A percentile compares a stretch with the other conserved stretches of the same genome.
Conservation (phyloP, 2,113 vertebrate species). For the Circaetus gallicus region DNA sequence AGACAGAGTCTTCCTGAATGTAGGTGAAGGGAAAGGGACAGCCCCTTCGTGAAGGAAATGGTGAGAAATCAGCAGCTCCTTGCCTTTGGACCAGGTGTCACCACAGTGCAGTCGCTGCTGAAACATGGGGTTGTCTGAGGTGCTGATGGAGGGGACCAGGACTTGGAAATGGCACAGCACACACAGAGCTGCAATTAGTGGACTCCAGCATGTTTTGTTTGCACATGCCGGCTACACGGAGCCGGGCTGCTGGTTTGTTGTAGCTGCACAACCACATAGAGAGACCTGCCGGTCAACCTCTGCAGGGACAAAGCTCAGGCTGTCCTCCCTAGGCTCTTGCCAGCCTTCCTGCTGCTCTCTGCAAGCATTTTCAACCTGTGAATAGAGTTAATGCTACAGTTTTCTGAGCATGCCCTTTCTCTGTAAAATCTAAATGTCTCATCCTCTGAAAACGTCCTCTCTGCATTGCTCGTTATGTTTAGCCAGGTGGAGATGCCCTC, state of each 20-base stretch:
- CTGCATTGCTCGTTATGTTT: background rate
- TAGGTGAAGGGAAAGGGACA: background rate
- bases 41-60: background rate
- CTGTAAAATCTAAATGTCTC: background rate
- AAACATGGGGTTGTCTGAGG: background rate
- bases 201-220: background rate
- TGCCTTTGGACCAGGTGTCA: background rate
- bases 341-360: background rate
- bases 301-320: background rate
- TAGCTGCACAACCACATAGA: background rate
- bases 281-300: background rate
- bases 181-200: background rate
- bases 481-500: background rate
- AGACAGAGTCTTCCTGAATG: background rate
- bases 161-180: background rate
- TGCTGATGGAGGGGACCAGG: background rate
- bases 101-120: background rate
- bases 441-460: background rate
- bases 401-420: background rate
- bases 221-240: accelerated
- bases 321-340: background rate
- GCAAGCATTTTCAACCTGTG: background rate
- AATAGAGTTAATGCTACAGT: background rate
- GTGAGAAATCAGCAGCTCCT: background rate
- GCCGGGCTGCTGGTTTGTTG: background rate